Percentiles rank a stretch among this genome's conserved stretches.
These are phyloP conservation scores for Hoplias malabaricus DNA, from an alignment of 2,113 vertebrate species.

Conservation along the genomic window DNA sequence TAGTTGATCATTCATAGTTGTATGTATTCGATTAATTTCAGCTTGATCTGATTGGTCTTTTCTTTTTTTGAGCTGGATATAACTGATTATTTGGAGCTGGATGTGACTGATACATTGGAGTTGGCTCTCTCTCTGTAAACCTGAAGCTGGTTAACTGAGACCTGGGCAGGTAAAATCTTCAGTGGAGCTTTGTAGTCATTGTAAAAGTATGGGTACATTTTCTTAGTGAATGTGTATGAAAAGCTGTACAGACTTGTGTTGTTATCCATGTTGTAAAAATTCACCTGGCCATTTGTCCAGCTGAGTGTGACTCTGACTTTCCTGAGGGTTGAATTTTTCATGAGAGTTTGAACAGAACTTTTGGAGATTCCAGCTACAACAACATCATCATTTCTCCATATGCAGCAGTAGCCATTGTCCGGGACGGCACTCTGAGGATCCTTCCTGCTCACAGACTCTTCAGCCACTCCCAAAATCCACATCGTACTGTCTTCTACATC, in stretches of 20 bases:
- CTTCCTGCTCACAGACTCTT: constrained; percentile 48
- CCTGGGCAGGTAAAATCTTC: too few relatives aligned
- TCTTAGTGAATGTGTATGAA: constrained; percentile 55
- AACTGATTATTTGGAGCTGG: too few relatives aligned
- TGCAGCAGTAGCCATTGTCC: constrained; percentile 41
- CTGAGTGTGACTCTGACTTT: constrained; percentile 58
- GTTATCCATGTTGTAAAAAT: constrained; percentile 49
- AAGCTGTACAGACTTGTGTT: constrained; percentile 42
- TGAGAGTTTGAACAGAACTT: too few relatives aligned
- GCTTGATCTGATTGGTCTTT: too few relatives aligned
- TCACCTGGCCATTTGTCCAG: constrained; percentile 48
- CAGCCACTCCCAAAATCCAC: constrained; percentile 55
- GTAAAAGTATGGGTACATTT: constrained; percentile 40
- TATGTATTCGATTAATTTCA: too few relatives aligned
- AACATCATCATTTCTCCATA: not conserved
- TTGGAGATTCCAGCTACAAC: not conserved
- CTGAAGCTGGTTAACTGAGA: too few relatives aligned
- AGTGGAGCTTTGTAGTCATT: too few relatives aligned
- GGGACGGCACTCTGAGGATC: not conserved
- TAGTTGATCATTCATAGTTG: too few relatives aligned
- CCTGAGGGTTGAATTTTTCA: too few relatives aligned
- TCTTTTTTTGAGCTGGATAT: too few relatives aligned
- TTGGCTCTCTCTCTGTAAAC: too few relatives aligned
- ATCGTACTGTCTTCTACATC: constrained; percentile 50
- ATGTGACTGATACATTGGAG: too few relatives aligned